Evolutionary conservation across 2,888 invertebrate genomes (phyloP).

Genomic region (Orthosia incerta): DNA sequence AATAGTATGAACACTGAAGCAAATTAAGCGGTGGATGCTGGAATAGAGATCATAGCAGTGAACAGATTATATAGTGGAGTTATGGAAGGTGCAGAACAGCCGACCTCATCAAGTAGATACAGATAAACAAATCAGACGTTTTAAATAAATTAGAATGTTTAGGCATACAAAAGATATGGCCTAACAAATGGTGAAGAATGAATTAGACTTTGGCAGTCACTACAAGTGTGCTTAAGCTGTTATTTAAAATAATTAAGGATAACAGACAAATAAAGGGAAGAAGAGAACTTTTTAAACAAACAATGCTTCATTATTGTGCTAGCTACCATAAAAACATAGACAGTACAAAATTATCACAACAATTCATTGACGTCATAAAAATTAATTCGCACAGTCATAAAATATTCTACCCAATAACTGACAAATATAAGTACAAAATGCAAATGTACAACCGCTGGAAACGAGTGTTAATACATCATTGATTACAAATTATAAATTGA

Average conservation of each 20-base stretch:
- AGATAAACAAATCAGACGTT: too few species aligned
- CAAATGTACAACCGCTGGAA: conserved; percentile 17
- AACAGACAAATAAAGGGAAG: background rate
- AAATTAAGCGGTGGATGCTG: conserved; percentile 15
- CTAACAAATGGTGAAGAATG: background rate
- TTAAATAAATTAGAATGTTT: too few species aligned
- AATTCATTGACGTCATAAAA: conserved; percentile 2
- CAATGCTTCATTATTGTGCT: background rate
- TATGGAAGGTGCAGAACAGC: background rate
- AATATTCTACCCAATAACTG: conserved; percentile 21
- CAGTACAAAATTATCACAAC: background rate
- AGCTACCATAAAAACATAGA: background rate
- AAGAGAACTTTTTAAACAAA: background rate
- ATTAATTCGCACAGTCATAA: conserved; percentile 26
- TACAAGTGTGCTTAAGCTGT: too few species aligned
- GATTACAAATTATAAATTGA: conserved; percentile 55
- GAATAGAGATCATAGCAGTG: conserved; percentile 7
- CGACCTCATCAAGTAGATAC: too few species aligned
- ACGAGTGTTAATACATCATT: conserved; percentile 53
- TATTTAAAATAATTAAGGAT: too few species aligned
- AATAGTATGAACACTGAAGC: conserved; percentile 19
- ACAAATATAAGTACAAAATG: conserved; percentile 27
- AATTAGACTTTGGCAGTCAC: background rate
- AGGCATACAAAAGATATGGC: background rate
- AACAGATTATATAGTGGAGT: background rate